Base-by-base conservation (phyloP, 2,888 invertebrate genomes). In the Strigamia maritima region DNA sequence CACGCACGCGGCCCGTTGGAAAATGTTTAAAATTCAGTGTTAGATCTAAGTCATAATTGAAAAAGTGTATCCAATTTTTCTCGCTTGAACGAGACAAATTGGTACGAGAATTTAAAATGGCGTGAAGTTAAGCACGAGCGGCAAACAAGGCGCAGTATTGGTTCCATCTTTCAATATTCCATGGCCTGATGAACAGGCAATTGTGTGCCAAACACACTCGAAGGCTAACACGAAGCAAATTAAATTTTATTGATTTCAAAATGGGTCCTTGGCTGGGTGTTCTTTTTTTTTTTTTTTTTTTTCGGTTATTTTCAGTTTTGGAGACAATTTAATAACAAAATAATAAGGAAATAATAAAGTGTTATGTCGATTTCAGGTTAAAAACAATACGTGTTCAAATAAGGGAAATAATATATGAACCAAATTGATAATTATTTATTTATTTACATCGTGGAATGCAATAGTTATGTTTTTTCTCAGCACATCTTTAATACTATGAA, bases 91-190 rank as follows among this genome's bases (percentile, higher is more conserved):
- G 22, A 60, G 60, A 60, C 19, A 60, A 60, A 60, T 60, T 60
- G 22, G 19, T 60, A 19, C 19, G 22, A 22, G 22, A 22, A 60
- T 60, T 22, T n/a, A 60, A 60, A 60, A 60, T 60, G 60, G 60
- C 60, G 60, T 60, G 60, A 60, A 60, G 60, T 60, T 60, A 60
- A 60, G 60, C 60, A 60, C 60, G 60, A 60, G 60, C 60, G 60
- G 60, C 60, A 60, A 60, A 60, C 60, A 60, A 60, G 60, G 8
- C 8, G 19, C 19, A 2, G 60, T 60, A 60, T 60, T 60, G 60
- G 60, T 60, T 60, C 60, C 60, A 60, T 60, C 60, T 60, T 60
- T 60, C 60, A 60, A 60, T 60, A 60, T 60, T 60, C 60, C 60
- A 60, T 60, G 60, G 60, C 60, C 60, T 60, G 60, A 60, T 60